phyloP scores from a whole-genome alignment of 2,888 invertebrate genomes.

The Pammene fasciana region DNA sequence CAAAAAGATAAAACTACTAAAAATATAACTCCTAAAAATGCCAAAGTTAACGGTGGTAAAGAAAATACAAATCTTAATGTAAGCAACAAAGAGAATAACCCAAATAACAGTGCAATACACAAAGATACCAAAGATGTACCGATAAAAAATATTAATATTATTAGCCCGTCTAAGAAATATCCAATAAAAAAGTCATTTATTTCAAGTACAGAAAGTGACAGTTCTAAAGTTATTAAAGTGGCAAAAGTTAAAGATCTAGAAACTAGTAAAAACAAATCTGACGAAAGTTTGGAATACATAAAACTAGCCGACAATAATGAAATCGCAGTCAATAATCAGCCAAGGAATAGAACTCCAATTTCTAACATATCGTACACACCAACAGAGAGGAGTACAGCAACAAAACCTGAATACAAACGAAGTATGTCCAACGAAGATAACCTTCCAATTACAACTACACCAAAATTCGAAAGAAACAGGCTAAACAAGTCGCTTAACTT shows the following conservation, averaged over 20 bases:
- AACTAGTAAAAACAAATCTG: conserved; percentile 72
- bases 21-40: conserved; percentile 51
- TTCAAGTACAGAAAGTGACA: conserved; percentile 69
- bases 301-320: conserved; percentile 76
- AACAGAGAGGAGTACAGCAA: conserved; percentile 65
- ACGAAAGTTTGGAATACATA: conserved; percentile 77
- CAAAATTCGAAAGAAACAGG: conserved; percentile 79
- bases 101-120: conserved; percentile 74
- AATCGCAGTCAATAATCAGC: conserved; percentile 79
- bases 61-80: conserved; percentile 59
- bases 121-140: conserved; percentile 78
- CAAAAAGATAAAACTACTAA: conserved; percentile 59
- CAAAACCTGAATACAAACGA: conserved; percentile 66
- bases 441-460: conserved; percentile 64
- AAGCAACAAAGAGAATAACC: conserved; percentile 65
- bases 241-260: conserved; percentile 78
- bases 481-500: conserved; percentile 79
- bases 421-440: conserved; percentile 73
- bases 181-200: conserved; percentile 74
- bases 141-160: conserved; percentile 71
- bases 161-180: conserved; percentile 80
- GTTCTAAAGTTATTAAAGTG: conserved; percentile 72
- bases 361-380: conserved; percentile 74
- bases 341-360: conserved; percentile 77
- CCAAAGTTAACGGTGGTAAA: conserved; percentile 56